Evolutionary conservation across 2,888 invertebrate species (phyloP).

Genomic region (Mythimna pallens): DNA sequence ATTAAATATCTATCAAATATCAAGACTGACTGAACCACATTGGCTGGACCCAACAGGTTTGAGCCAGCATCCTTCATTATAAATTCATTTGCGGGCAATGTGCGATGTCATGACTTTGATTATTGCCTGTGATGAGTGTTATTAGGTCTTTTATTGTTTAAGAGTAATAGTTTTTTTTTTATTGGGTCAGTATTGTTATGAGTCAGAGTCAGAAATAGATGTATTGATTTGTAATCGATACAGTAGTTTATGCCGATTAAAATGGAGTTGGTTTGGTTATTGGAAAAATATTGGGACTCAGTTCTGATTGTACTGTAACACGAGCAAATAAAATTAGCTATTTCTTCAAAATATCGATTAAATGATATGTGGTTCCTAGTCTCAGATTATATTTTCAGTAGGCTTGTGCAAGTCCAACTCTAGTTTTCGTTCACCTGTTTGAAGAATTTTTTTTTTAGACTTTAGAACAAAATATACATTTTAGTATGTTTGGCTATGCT

Average conservation of each 20-base stretch:
- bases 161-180: slow-evolving; percentile 77
- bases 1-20: slow-evolving; percentile 39
- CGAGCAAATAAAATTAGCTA: too few species aligned
- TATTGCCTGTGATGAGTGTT: slow-evolving; percentile 79
- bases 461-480: too few species aligned
- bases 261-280: background rate
- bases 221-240: slow-evolving; percentile 14
- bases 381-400: too few species aligned
- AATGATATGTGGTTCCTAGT: too few species aligned
- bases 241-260: background rate
- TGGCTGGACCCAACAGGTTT: slow-evolving; percentile 47
- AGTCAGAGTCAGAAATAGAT: slow-evolving; percentile 39
- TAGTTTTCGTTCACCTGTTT: too few species aligned
- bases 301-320: background rate
- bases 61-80: slow-evolving; percentile 74
- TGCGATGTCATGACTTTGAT: slow-evolving; percentile 85
- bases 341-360: too few species aligned
- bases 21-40: slow-evolving; percentile 50
- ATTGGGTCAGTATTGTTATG: slow-evolving; percentile 69
- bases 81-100: slow-evolving; percentile 84
- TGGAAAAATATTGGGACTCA: background rate
- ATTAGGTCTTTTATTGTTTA: slow-evolving; percentile 83
- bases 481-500: too few species aligned
- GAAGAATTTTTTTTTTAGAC: too few species aligned
- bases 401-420: too few species aligned